Base-by-base conservation (phyloP, 2,113 vertebrate species). In the Leptobrachium ailaonicum region DNA sequence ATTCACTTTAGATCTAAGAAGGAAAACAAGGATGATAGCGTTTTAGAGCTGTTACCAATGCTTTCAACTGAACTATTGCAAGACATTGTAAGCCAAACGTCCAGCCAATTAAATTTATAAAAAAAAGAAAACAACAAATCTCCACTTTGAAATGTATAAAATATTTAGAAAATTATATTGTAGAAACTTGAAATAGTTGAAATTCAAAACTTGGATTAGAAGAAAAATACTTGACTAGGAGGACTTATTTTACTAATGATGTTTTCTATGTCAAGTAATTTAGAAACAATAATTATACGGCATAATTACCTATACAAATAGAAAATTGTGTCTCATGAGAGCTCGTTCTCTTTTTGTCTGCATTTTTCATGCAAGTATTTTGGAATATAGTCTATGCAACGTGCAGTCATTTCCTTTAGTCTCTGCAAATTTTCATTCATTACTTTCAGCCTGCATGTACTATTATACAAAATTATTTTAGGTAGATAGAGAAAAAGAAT, bases 401-500 rank as follows among this genome's bases (percentile, higher is more conserved):
- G 14, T 69, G 50, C 6, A 54, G 12, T 54, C 50, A 2, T 54
- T 54, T 6, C 50, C 43, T 45, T 14, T 7, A 3, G 5, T 44
- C 67, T 44, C 4, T 6, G 10, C 4, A 45, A 45, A 45, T 45
- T 3, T 69, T 2, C 8, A 13, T 4, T 71, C 13, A 12, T 60
- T 60, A 50, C 4, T 50, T 4, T 50, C 8, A 50, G 56, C 13
- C 56, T 54, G 2, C 54, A 14, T 41, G 8, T 54, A 20, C 50
- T 32, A 7, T 54, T 12, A 20, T 72, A 12, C 47, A 60, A 60
- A 72, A 4, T 54, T 72, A 54, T 13, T 32, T 11, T 40, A 12
- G 54, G 70, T 2, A 41, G 70, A 72, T 54, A 72, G 43, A 54
- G 70, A 40, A 7, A 20, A 70, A 32, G 43, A 72, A 32, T 45